These are phyloP conservation scores for Diarsia rubi DNA, from an alignment of 2,888 invertebrate genomes.

Conservation along the genomic window DNA sequence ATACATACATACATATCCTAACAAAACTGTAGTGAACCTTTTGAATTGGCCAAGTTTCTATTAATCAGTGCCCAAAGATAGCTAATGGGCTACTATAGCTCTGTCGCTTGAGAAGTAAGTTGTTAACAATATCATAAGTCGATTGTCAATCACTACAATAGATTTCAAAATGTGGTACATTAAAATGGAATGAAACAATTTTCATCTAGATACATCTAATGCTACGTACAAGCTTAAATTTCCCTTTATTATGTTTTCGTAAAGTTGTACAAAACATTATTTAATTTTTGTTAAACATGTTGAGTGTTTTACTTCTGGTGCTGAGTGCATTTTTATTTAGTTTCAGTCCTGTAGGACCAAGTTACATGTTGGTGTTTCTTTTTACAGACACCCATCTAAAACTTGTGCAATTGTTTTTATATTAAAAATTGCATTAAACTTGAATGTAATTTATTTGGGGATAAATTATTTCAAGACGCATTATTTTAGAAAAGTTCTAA, in stretches of 20 bases:
- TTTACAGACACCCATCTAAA: slow-evolving; percentile 52
- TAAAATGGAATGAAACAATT: slow-evolving; percentile 4
- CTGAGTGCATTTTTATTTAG: slow-evolving; percentile 81
- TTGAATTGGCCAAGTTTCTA: slow-evolving; percentile 19
- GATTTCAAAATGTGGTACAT: background rate
- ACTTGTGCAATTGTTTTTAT: slow-evolving; percentile 34
- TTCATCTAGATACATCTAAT: slow-evolving; percentile 7
- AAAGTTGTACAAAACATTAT: slow-evolving; percentile 86
- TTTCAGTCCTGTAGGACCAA: slow-evolving; percentile 63
- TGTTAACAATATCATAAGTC: slow-evolving; percentile 27
- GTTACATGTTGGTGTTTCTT: slow-evolving; percentile 51
- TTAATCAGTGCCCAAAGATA: slow-evolving; percentile 11
- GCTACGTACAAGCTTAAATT: slow-evolving; percentile 48
- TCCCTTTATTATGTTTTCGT: slow-evolving; percentile 66
- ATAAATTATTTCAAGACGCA: slow-evolving; percentile 49
- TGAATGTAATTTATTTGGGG: slow-evolving; percentile 52
- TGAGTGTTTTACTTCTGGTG: slow-evolving; percentile 82
- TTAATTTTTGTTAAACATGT: slow-evolving; percentile 84
- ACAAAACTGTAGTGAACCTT: slow-evolving; percentile 25
- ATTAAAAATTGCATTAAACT: slow-evolving; percentile 43
- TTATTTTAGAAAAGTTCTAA: slow-evolving; percentile 44
- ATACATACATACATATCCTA: slow-evolving; percentile 10
- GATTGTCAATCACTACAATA: slow-evolving; percentile 12
- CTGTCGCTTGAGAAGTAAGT: slow-evolving; percentile 24
- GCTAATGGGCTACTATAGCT: slow-evolving; percentile 1